Evolutionary conservation across 1,140 invertebrate species (phyloP).

Genomic region (Metaphire vulgaris): DNA sequence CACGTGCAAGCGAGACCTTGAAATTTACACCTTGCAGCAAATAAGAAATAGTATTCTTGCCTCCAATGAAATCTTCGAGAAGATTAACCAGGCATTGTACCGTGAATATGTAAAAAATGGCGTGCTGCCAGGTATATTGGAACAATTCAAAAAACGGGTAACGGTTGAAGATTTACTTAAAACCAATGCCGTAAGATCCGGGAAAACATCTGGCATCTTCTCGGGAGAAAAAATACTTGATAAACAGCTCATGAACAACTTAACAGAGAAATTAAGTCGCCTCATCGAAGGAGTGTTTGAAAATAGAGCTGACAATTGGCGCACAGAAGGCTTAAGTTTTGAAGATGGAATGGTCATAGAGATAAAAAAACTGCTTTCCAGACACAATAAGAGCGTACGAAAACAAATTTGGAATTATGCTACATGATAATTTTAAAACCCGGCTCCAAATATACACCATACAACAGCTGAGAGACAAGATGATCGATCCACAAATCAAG

Average conservation of each 20-base stretch:
- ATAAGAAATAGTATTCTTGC: no score
- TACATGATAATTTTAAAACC: neutral
- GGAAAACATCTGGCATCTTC: neutral
- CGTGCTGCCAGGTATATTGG: neutral
- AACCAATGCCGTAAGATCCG: neutral
- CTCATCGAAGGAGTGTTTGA: neutral
- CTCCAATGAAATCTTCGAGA: no score
- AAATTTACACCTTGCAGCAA: no score
- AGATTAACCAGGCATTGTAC: neutral
- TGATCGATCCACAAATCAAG: neutral
- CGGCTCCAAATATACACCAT: neutral
- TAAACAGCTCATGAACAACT: neutral
- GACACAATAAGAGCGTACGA: neutral
- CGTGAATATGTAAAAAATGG: neutral
- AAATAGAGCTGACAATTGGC: neutral
- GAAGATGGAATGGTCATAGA: neutral
- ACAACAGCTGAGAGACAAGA: neutral
- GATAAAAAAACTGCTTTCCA: neutral
- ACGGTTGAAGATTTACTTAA: neutral
- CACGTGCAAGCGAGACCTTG: no score
- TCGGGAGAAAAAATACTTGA: neutral
- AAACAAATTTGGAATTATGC: neutral
- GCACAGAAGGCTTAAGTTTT: neutral
- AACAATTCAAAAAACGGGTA: neutral
- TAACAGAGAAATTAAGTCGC: neutral